Evolutionary conservation across 1,140 invertebrate species (phyloP).

Genomic region (Periplaneta americana): DNA sequence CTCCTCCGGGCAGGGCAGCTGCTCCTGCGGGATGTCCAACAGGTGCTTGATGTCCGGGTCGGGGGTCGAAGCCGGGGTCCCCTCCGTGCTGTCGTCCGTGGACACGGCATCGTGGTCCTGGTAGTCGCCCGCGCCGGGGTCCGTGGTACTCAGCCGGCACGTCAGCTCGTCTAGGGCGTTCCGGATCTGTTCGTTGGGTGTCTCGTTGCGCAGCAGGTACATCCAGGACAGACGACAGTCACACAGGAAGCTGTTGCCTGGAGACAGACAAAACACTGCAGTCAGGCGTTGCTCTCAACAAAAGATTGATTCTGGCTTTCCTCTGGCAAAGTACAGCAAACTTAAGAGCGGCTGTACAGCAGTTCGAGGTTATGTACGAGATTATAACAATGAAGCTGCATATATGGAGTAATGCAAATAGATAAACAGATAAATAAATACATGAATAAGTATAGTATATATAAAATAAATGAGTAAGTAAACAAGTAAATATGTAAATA

Average conservation of each 20-base stretch:
- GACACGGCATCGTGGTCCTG: not conserved
- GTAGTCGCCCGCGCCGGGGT: slow-evolving; percentile 17
- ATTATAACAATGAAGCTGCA: too few relatives aligned
- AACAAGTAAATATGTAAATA: too few relatives aligned
- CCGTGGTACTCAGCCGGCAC: slow-evolving; percentile 57
- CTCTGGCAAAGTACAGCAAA: too few relatives aligned
- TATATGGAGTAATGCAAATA: too few relatives aligned
- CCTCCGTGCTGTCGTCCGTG: not conserved
- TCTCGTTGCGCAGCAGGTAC: slow-evolving; percentile 63
- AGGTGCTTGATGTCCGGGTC: slow-evolving; percentile 37
- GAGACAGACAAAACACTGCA: slow-evolving; percentile 32
- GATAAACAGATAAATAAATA: too few relatives aligned
- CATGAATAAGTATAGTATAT: too few relatives aligned
- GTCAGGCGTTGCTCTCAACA: too few relatives aligned
- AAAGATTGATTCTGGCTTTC: too few relatives aligned
- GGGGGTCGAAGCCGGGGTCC: slow-evolving; percentile 25
- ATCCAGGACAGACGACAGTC: slow-evolving; percentile 74
- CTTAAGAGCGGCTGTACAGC: too few relatives aligned
- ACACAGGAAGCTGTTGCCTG: slow-evolving; percentile 74
- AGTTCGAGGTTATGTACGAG: too few relatives aligned
- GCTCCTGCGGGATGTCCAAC: slow-evolving; percentile 54
- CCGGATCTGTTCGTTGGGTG: slow-evolving; percentile 58
- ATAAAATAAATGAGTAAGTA: too few relatives aligned
- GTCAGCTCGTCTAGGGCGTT: slow-evolving; percentile 58
- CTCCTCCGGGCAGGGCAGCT: slow-evolving; percentile 58